Conservation (phyloP, 2,888 invertebrate species). For the Rotaria magnacalcarata region DNA sequence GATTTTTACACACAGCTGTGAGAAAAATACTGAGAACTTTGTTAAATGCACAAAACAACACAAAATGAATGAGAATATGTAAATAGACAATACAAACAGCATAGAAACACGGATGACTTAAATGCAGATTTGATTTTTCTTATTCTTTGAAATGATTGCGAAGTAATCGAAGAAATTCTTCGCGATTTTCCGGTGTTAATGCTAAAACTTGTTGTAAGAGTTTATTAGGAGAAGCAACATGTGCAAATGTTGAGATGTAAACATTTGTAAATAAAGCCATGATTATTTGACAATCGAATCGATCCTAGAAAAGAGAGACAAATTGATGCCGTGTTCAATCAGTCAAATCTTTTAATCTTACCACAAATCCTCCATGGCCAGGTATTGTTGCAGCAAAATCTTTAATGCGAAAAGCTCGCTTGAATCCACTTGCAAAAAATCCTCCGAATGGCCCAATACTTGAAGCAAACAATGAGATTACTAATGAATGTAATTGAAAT, state of each 20-base stretch:
- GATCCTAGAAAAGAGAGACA: constrained; percentile 63
- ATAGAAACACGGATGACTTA: background rate
- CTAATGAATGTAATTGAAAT: constrained; percentile 87
- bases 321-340: background rate
- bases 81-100: background rate
- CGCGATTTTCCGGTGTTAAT: constrained; percentile 86
- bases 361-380: constrained; percentile 96
- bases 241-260: constrained; percentile 95
- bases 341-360: background rate
- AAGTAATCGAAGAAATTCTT: constrained; percentile 81
- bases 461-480: constrained; percentile 90
- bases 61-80: background rate
- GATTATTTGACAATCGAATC: constrained; percentile 98
- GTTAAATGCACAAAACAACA: background rate
- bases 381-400: constrained; percentile 98
- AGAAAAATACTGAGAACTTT: no score
- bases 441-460: constrained; percentile 99
- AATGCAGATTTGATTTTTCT: background rate
- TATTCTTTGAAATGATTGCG: constrained; percentile 37
- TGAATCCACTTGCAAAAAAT: constrained; percentile 99
- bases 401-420: constrained; percentile 98
- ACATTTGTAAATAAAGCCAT: constrained; percentile 99
- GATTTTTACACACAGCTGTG: background rate
- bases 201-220: constrained; percentile 85
- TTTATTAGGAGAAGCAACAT: constrained; percentile 85